A percentile compares a stretch with the other conserved stretches of the same genome.
Conservation (phyloP, 2,888 invertebrate species). For the Invenusta paracnida region DNA sequence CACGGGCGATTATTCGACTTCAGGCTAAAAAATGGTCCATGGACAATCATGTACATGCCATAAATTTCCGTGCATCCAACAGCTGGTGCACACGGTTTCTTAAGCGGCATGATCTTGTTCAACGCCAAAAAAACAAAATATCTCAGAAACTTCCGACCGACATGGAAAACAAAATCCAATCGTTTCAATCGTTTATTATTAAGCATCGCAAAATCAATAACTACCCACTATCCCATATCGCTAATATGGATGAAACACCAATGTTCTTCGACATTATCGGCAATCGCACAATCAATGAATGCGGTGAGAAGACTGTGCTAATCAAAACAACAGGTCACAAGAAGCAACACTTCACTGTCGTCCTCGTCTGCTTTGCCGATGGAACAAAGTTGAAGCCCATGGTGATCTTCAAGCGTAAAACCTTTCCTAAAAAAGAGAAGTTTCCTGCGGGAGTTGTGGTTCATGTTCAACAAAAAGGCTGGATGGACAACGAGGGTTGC, state of each 20-base stretch:
- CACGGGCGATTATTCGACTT: too few relatives aligned
- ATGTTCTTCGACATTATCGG: constrained; percentile 41
- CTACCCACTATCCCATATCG: background rate
- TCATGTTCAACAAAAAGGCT: background rate
- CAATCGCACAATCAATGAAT: constrained; percentile 31
- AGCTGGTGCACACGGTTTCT: constrained; percentile 41
- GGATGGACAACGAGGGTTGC: background rate
- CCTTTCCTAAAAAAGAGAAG: constrained; percentile 40
- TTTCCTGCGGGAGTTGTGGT: constrained; percentile 42
- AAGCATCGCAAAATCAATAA: background rate
- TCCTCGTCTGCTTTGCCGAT: constrained; percentile 45
- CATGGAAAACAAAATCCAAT: too few relatives aligned
- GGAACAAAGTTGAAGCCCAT: constrained; percentile 45
- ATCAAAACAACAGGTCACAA: constrained; percentile 46
- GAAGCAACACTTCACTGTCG: constrained; percentile 44
- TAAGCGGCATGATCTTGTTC: constrained; percentile 12
- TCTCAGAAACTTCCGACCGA: constrained; percentile 27
- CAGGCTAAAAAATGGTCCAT: too few relatives aligned
- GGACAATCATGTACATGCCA: too few relatives aligned
- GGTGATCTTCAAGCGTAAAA: constrained; percentile 45
- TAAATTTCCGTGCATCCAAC: constrained; percentile 34
- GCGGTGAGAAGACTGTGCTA: constrained; percentile 44
- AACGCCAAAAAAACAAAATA: background rate
- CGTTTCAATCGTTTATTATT: background rate
- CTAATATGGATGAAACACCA: constrained; percentile 15